phyloP scores from a whole-genome alignment of 2,113 vertebrate genomes.

The Lathamus discolor region DNA sequence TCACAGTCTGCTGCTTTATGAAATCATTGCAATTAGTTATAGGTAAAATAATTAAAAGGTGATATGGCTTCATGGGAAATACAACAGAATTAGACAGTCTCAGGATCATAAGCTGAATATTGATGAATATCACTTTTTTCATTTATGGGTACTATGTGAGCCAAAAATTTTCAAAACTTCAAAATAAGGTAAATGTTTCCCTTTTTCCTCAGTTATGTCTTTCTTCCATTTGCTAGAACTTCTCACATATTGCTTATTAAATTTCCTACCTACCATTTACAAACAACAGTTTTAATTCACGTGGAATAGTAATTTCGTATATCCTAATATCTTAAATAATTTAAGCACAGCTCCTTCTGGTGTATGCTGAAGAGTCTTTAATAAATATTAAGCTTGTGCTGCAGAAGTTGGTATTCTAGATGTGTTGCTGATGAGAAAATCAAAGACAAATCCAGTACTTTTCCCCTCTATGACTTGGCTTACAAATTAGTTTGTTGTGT shows the following conservation, averaged over 20 bases:
- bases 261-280: background rate
- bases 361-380: background rate
- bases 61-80: background rate
- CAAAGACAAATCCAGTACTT: background rate
- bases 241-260: background rate
- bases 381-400: background rate
- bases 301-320: background rate
- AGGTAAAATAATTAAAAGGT: background rate
- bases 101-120: background rate
- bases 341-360: background rate
- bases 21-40: background rate
- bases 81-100: background rate
- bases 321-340: background rate
- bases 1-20: background rate
- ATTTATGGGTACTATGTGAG: background rate
- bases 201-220: background rate
- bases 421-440: background rate
- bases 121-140: background rate
- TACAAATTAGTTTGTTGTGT: background rate
- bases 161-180: background rate
- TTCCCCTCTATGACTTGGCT: background rate
- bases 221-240: background rate
- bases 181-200: background rate
- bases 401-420: background rate
- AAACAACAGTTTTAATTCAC: background rate